Base-by-base conservation (phyloP, 2,888 invertebrate genomes). In the Zygothrica quintamaculata region DNA sequence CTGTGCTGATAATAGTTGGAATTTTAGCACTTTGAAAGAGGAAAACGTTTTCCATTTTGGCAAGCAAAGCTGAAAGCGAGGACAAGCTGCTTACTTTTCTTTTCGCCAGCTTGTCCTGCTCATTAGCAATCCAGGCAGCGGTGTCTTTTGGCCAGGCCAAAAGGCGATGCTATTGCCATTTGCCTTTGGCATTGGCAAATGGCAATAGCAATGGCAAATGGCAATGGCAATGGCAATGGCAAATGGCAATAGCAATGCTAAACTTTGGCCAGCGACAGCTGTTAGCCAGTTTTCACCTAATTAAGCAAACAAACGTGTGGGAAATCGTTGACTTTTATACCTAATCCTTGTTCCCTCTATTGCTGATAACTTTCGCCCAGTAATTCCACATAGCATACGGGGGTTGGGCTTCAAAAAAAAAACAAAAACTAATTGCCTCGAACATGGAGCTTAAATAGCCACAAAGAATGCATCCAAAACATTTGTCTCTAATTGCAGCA, bases 401-500 rank as follows among this genome's bases (percentile, higher is more conserved):
- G 18, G 33, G 43, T 39, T 42, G 57, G 51, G 75, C 60, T 64
- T 58, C 33, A 65, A 67, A 80, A 69, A 70, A 80, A 84, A 86
- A 80, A 80, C 86, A 67, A 80, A 69, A 70, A 80, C 87, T 80
- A 80, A 80, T 80, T 80, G 80, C 84, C 87, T 76, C 68, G 72
- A 73, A 80, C 85, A 81, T 74, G 75, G 66, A 56, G 75, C 51
- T 87, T 85, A 87, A 82, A 73, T 81, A 81, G 69, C 77, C 2
- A 48, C 65, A 55, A 67, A 75, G 87, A 82, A 82, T 82, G 87
- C 87, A 72, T 46, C 72, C 60, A 65, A 79, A 86, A 88, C 88
- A 80, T 80, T 80, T 85, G 88, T 84, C 84, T 80, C 87, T 85
- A 88, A 85, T 85, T 88, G 84, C 87, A 69, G 74, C 71, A 71